phyloP scores from a whole-genome alignment of 2,888 invertebrate species.

The Hirtodrosophila trivittata region DNA sequence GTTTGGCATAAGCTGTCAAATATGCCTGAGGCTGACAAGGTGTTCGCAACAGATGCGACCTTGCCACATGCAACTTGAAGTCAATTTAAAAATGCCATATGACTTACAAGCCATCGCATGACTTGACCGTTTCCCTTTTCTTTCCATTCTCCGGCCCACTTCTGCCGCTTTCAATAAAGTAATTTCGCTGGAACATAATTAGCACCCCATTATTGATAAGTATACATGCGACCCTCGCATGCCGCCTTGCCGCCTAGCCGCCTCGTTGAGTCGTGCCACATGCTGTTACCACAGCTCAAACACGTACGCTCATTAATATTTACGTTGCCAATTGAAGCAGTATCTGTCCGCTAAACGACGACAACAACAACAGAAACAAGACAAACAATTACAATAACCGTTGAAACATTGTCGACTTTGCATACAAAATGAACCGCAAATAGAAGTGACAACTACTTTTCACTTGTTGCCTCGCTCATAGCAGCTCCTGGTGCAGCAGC shows the following conservation, averaged over 20 bases:
- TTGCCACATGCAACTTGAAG: slow-evolving; percentile 35
- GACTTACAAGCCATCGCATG: slow-evolving; percentile 19
- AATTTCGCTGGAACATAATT: slow-evolving; percentile 51
- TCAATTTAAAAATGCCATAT: slow-evolving; percentile 7
- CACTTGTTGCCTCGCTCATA: slow-evolving; percentile 20
- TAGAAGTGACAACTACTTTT: slow-evolving; percentile 23
- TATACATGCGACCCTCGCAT: slow-evolving; percentile 29
- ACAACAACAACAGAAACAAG: slow-evolving; percentile 29
- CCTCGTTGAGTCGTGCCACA: slow-evolving; percentile 35
- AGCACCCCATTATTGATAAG: slow-evolving; percentile 51
- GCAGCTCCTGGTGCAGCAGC: slow-evolving; percentile 34
- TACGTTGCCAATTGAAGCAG: slow-evolving; percentile 67
- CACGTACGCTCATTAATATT: slow-evolving; percentile 74
- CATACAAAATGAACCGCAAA: slow-evolving; percentile 45
- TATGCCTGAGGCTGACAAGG: slow-evolving; percentile 14
- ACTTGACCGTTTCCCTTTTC: slow-evolving; percentile 36
- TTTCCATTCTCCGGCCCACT: not conserved
- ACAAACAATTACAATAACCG: slow-evolving; percentile 24
- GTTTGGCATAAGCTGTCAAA: slow-evolving; percentile 30
- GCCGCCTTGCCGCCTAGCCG: not conserved
- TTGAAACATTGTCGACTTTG: slow-evolving; percentile 45
- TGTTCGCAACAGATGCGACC: slow-evolving; percentile 29
- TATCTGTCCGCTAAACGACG: slow-evolving; percentile 42
- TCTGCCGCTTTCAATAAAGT: slow-evolving; percentile 36
- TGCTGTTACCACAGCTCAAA: slow-evolving; percentile 51